A percentile compares a stretch with the other conserved stretches of the same genome.
Evolutionary conservation across 2,113 vertebrate species (phyloP).

Genomic region (Verasper variegatus): DNA sequence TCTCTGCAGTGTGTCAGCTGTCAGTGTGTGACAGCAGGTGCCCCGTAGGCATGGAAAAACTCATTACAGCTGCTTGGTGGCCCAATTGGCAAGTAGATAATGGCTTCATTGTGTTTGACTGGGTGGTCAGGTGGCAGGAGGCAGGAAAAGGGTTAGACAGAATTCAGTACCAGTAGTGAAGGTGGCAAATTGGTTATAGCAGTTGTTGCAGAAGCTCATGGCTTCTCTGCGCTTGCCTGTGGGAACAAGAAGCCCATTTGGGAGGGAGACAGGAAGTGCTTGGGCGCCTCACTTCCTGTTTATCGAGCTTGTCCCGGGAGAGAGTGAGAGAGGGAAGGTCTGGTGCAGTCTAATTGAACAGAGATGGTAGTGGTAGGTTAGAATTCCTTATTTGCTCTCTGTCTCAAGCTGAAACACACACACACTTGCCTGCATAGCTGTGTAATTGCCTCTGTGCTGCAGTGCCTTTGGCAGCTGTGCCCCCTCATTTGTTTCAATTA

Average conservation of each 20-base stretch:
- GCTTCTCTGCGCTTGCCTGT: conserved; percentile 32
- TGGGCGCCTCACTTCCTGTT: conserved; percentile 78
- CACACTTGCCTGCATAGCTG: conserved; percentile 31
- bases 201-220: not conserved
- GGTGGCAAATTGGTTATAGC: conserved; percentile 24
- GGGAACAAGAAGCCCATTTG: conserved; percentile 66
- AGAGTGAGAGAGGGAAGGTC: conserved; percentile 37
- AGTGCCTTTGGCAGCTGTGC: conserved; percentile 46
- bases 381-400: not conserved
- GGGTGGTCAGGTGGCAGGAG: conserved; percentile 59
- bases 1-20: not conserved
- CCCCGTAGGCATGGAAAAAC: conserved; percentile 33
- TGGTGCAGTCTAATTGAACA: conserved; percentile 44
- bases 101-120: conserved; percentile 45
- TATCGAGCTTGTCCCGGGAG: conserved; percentile 60
- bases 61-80: conserved; percentile 50
- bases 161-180: conserved; percentile 40
- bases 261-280: conserved; percentile 68
- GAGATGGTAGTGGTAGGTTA: conserved; percentile 33
- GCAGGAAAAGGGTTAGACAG: conserved; percentile 52
- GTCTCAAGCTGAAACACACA: conserved; percentile 12
- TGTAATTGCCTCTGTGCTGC: conserved; percentile 58
- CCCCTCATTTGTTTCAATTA: conserved; percentile 63
- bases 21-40: conserved; percentile 48
- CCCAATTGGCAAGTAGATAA: conserved; percentile 59